Base-by-base conservation (phyloP, 2,888 invertebrate genomes). In the Uloborus plumipes region DNA sequence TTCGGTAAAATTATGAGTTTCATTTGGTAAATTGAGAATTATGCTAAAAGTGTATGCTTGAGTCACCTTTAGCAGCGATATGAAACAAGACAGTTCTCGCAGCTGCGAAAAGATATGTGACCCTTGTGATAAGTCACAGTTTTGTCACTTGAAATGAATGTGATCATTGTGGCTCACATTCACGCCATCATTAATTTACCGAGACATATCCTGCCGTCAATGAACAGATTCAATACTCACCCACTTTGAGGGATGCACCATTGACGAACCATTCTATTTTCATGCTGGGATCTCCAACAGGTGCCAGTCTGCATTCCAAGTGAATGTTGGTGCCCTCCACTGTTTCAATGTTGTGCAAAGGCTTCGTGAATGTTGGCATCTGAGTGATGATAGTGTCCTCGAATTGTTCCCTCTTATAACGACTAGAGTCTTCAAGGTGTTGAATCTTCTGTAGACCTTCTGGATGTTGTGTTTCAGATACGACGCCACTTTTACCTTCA, bases 251-350 rank as follows among this genome's bases (percentile, higher is more conserved):
- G 39, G 98, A 97, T 87, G 94, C 93, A 61, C 97, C 97, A 89
- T 99, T 95, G 88, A 96, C 97, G 88, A 92, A 97, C 98, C 98
- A 99, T 90, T 98, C 98, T 4, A 99, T 96, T 89, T 95, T 96
- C 87, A 99, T 92, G 88, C 97, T 97, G 0, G 98, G 93, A 90
- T 99, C 99, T 9, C 97, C 97, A 13, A 98, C 95, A 51, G 99
- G 99, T 89, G 97, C 96, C 51, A 99, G 92, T 89, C 98, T 96
- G 89, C 96, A 95, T 90, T 97, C 97, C 88, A 97, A 91, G 88
- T 97, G 97, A 15, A 97, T 94, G 88, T 97, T 96, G 50, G 78
- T 70, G 13, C 86, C 86, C 82, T 86, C 86, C 55, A 85, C 81
- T 0, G 95, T 95, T 89, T 96, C 96, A 86, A 96, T 93, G 87